phyloP scores from a whole-genome alignment of 2,888 invertebrate genomes.

The Chrysopilus asiliformis region DNA sequence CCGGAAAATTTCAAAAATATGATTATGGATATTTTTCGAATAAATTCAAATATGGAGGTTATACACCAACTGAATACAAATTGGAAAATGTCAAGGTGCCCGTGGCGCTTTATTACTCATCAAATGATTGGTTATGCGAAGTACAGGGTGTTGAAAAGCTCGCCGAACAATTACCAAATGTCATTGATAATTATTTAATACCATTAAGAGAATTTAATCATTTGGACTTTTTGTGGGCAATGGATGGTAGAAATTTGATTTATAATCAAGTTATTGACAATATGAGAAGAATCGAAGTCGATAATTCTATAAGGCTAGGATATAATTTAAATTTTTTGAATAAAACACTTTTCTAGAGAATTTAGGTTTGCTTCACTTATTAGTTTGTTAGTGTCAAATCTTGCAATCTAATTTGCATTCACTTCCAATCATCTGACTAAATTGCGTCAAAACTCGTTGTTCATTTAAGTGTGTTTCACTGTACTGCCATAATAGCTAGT shows the following conservation, averaged over 20 bases:
- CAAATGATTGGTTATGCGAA: conserved; percentile 41
- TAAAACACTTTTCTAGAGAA: too few relatives aligned
- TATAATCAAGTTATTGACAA: conserved; percentile 41
- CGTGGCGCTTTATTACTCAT: conserved; percentile 37
- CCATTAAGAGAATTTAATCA: conserved; percentile 44
- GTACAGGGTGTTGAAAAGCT: conserved; percentile 34
- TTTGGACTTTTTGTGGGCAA: conserved; percentile 51
- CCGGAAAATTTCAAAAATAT: conserved; percentile 30
- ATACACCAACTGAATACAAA: conserved; percentile 35
- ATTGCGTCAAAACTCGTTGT: too few relatives aligned
- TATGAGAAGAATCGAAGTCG: too few relatives aligned
- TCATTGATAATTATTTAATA: conserved; percentile 37
- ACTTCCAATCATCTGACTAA: too few relatives aligned
- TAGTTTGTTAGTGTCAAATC: too few relatives aligned
- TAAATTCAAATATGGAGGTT: conserved; percentile 33
- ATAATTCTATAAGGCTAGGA: too few relatives aligned
- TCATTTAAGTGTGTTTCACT: too few relatives aligned
- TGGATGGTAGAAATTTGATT: conserved; percentile 39
- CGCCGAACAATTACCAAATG: conserved; percentile 33
- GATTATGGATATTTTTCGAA: conserved; percentile 38
- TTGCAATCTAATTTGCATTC: too few relatives aligned
- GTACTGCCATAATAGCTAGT: too few relatives aligned
- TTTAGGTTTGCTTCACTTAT: too few relatives aligned
- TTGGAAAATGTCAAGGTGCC: conserved; percentile 32
- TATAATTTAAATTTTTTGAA: too few relatives aligned